These are phyloP conservation scores for Mormyrops boulengeri DNA, from an alignment of 2,797 vertebrate species.

Conservation along the genomic window DNA sequence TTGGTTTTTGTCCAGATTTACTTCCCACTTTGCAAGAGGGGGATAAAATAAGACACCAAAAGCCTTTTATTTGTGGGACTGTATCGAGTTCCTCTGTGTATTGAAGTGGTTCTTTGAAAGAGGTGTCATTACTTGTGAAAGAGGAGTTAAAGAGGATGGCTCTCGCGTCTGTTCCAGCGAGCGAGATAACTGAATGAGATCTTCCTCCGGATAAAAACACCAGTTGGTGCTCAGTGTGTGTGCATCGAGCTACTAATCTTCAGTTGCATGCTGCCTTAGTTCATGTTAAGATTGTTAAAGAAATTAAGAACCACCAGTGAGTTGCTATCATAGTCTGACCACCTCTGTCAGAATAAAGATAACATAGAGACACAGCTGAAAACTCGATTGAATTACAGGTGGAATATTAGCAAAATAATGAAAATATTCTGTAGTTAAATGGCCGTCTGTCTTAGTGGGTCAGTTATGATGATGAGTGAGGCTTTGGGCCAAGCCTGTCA, in stretches of 20 bases:
- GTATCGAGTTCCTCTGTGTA: not conserved
- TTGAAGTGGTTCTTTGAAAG: constrained; percentile 12
- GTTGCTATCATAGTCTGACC: not conserved
- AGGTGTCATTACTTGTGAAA: not conserved
- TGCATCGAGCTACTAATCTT: constrained; percentile 65
- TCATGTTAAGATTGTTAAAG: constrained; percentile 17
- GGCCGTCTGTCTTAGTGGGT: not conserved
- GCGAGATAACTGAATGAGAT: not conserved
- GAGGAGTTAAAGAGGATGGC: not conserved
- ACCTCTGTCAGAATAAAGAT: not conserved
- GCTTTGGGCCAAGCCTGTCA: not conserved
- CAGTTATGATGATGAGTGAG: not conserved
- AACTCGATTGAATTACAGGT: not conserved
- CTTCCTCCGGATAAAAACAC: not conserved
- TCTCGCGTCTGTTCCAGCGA: not conserved
- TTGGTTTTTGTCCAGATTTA: constrained; percentile 20
- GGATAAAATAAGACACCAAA: constrained; percentile 1
- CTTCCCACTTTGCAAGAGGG: not conserved
- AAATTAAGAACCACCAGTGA: not conserved
- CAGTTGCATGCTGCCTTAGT: constrained; percentile 43
- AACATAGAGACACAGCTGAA: not conserved
- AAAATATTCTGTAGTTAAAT: not conserved
- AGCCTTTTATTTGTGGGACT: not conserved
- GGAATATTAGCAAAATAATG: not conserved
- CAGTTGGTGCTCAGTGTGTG: constrained; percentile 11